A percentile compares a stretch with the other conserved stretches of the same genome.
These are phyloP conservation scores for Campylomormyrus numenius DNA, from an alignment of 2,113 vertebrate species.

Conservation along the genomic window DNA sequence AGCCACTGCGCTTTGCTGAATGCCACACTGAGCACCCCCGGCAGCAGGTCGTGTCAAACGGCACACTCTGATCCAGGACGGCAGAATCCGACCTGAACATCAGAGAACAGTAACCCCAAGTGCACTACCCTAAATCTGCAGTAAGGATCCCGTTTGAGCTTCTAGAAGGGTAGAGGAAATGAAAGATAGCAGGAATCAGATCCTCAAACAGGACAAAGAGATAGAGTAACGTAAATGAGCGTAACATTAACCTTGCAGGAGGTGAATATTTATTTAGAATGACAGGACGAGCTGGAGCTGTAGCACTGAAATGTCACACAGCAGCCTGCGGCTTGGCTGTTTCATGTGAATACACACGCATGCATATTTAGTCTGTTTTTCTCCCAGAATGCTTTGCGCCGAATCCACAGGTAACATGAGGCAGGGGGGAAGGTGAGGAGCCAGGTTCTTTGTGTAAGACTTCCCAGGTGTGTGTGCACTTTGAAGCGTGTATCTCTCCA, in stretches of 20 bases:
- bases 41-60: not conserved
- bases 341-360: not conserved
- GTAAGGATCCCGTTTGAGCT: not conserved
- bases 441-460: not conserved
- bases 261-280: constrained; percentile 6
- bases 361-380: not conserved
- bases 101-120: not conserved
- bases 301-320: not conserved
- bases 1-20: not conserved
- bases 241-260: not conserved
- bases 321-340: not conserved
- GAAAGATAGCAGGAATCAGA: not conserved
- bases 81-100: not conserved
- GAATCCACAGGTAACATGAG: not conserved
- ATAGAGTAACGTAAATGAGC: not conserved
- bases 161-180: not conserved
- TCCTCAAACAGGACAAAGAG: constrained; percentile 10
- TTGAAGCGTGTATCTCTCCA: not conserved
- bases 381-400: not conserved
- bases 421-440: not conserved
- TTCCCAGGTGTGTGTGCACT: not conserved
- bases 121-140: not conserved
- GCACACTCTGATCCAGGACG: not conserved
- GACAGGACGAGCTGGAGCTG: not conserved
- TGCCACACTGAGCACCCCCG: not conserved